Evolutionary conservation across 2,888 invertebrate species (phyloP).

Genomic region (Dryadula phaetusa): DNA sequence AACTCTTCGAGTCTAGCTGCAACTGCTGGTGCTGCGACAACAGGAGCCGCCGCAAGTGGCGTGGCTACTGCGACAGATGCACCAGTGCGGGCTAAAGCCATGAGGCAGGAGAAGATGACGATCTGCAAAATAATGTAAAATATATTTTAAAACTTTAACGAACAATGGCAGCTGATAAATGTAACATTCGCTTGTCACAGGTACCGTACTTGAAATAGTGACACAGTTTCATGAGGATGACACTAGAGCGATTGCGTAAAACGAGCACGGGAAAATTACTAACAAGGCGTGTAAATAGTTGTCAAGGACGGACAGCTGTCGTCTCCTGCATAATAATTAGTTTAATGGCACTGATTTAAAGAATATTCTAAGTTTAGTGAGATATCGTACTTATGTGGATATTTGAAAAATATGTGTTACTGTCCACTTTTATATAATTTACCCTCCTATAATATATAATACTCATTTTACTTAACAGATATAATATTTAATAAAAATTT

Average conservation of each 20-base stretch:
- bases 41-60: slow-evolving; percentile 53
- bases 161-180: background rate
- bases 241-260: slow-evolving; percentile 72
- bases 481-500: background rate
- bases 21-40: slow-evolving; percentile 55
- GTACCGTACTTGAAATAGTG: slow-evolving; percentile 78
- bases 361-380: background rate
- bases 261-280: slow-evolving; percentile 73
- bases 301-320: slow-evolving; percentile 68
- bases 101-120: slow-evolving; percentile 65
- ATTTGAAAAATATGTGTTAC: background rate
- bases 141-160: background rate
- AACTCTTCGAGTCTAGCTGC: slow-evolving; percentile 69
- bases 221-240: slow-evolving; percentile 74
- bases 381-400: background rate
- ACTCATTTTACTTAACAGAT: background rate
- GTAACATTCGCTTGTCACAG: slow-evolving; percentile 51
- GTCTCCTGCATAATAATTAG: slow-evolving; percentile 66
- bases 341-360: slow-evolving; percentile 37
- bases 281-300: slow-evolving; percentile 68
- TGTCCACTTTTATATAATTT: background rate
- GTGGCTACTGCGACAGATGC: slow-evolving; percentile 55
- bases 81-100: slow-evolving; percentile 63
- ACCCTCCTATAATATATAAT: background rate
- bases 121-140: slow-evolving; percentile 54